phyloP scores from a whole-genome alignment of 1,140 invertebrate species.

The Oncopodura yosiiana region DNA sequence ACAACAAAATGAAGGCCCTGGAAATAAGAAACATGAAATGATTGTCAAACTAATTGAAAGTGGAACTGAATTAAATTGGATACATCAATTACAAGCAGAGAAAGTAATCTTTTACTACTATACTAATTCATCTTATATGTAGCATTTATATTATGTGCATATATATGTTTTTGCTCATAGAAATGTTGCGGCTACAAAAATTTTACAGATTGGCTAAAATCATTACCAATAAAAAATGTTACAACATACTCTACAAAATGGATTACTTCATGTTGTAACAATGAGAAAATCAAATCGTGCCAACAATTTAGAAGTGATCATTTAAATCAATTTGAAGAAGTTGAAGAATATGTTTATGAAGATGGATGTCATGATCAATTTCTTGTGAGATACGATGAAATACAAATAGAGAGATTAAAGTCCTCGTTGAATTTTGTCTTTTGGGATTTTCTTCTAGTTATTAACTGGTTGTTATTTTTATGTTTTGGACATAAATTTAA shows the following conservation, averaged over 20 bases:
- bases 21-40: not conserved
- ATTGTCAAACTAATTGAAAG: too few relatives aligned
- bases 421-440: too few relatives aligned
- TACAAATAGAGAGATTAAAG: conserved; percentile 1
- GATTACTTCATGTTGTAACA: conserved; percentile 3
- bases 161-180: not conserved
- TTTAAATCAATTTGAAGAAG: not conserved
- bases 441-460: too few relatives aligned
- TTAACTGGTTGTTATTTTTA: too few relatives aligned
- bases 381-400: not conserved
- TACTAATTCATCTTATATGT: too few relatives aligned
- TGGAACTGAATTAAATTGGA: conserved; percentile 14
- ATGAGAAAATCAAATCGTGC: conserved; percentile 4
- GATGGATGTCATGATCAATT: not conserved
- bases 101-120: not conserved
- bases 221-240: not conserved
- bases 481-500: too few relatives aligned
- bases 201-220: conserved; percentile 1
- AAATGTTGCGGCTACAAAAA: conserved; percentile 7
- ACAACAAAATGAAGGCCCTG: not conserved
- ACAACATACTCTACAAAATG: not conserved
- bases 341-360: not conserved
- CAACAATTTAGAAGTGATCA: not conserved
- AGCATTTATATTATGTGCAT: not conserved
- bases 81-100: conserved; percentile 2